A percentile compares a stretch with the other conserved stretches of the same genome.
These are phyloP conservation scores for Dromaius novaehollandiae DNA, from an alignment of 2,113 vertebrate species.

Conservation along the genomic window DNA sequence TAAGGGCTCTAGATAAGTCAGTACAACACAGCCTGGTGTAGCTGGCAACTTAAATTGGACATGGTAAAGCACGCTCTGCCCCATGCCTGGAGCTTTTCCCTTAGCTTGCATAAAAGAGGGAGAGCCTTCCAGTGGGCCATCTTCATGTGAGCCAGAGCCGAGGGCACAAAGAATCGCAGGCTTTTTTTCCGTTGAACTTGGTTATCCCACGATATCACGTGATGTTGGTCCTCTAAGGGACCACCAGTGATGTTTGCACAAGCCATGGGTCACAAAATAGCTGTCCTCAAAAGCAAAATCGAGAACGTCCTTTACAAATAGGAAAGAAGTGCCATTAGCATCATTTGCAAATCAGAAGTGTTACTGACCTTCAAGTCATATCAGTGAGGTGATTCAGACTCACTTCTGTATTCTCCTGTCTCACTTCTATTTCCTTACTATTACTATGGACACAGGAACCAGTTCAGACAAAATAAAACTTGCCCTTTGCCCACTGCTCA, in stretches of 20 bases:
- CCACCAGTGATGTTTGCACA: neutral
- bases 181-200: neutral
- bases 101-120: neutral
- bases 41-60: neutral
- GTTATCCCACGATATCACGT: neutral
- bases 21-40: neutral
- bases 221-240: neutral
- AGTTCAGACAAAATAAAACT: constrained; percentile 57
- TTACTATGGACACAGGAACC: constrained; percentile 33
- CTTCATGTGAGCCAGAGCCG: neutral
- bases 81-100: neutral
- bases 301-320: neutral
- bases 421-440: neutral
- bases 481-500: neutral
- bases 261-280: neutral
- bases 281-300: neutral
- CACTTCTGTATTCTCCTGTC: rapidly evolving
- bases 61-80: neutral
- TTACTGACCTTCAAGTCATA: neutral
- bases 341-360: neutral
- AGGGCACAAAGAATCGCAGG: neutral
- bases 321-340: neutral
- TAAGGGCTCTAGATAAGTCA: neutral
- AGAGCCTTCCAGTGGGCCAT: neutral
- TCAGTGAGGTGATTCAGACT: neutral